phyloP scores from a whole-genome alignment of 2,888 invertebrate genomes.

The Rugalucina vietnamica region DNA sequence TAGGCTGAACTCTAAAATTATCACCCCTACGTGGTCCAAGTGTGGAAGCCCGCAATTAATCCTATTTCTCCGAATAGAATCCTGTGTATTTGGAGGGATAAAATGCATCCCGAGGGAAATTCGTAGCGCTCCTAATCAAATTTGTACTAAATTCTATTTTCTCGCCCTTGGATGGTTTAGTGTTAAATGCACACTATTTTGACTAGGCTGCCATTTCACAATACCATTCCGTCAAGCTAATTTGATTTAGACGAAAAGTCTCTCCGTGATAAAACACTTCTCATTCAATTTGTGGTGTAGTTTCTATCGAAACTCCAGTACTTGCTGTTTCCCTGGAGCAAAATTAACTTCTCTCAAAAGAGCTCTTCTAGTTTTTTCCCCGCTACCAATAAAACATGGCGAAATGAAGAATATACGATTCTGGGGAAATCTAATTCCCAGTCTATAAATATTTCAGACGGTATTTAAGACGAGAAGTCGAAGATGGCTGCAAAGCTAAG shows the following conservation, averaged over 20 bases:
- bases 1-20: neutral
- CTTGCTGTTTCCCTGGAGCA: neutral
- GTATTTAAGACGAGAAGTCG: too few species aligned
- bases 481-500: too few species aligned
- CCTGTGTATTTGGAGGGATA: neutral
- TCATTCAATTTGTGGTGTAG: slow-evolving; percentile 12
- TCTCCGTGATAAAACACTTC: slow-evolving; percentile 9
- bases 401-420: neutral
- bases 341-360: slow-evolving; percentile 1
- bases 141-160: slow-evolving; percentile 69
- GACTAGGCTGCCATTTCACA: slow-evolving; percentile 7
- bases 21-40: neutral
- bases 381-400: too few species aligned
- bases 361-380: neutral
- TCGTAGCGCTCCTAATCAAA: slow-evolving; percentile 67
- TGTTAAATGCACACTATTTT: slow-evolving; percentile 14
- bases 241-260: slow-evolving; percentile 12
- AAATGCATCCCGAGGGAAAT: slow-evolving; percentile 64
- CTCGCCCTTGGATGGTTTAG: slow-evolving; percentile 4
- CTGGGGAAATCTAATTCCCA: too few species aligned
- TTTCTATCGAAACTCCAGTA: neutral
- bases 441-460: too few species aligned
- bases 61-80: neutral
- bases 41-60: neutral
- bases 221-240: neutral